phyloP scores from a whole-genome alignment of 2,888 invertebrate genomes.

The Lasioglossum leucozonium region DNA sequence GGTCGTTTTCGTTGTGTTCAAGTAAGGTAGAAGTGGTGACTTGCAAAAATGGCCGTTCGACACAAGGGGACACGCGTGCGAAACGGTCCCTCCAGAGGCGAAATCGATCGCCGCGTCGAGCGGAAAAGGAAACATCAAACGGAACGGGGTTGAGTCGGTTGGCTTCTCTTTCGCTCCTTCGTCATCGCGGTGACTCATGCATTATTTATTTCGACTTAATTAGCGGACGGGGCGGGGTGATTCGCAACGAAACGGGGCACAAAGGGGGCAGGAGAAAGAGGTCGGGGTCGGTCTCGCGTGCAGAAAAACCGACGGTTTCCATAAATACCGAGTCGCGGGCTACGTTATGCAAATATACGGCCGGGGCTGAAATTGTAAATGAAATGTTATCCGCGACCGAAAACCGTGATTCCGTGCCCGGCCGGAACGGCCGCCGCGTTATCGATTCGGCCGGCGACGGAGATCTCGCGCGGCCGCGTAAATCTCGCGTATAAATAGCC shows the following conservation, averaged over 20 bases:
- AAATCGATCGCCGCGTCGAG: conserved; percentile 45
- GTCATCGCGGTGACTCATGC: conserved; percentile 49
- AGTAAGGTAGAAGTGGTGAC: background rate
- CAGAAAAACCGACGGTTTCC: conserved; percentile 37
- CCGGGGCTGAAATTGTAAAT: conserved; percentile 22
- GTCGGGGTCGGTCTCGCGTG: background rate
- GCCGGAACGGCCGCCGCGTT: background rate
- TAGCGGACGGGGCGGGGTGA: conserved; percentile 16
- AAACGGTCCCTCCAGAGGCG: background rate
- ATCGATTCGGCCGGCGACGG: conserved; percentile 11
- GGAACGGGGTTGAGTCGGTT: conserved; percentile 47
- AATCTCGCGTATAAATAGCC: conserved; percentile 27
- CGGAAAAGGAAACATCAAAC: conserved; percentile 36
- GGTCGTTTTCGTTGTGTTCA: background rate
- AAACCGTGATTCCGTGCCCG: conserved; percentile 1
- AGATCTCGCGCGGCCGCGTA: conserved; percentile 7
- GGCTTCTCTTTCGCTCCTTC: background rate
- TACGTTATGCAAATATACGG: conserved; percentile 27
- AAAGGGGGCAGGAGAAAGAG: background rate
- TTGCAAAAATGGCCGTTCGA: background rate
- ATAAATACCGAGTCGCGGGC: conserved; percentile 31
- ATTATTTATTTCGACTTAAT: conserved; percentile 64
- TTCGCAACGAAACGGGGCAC: background rate
- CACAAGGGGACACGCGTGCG: background rate
- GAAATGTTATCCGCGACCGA: conserved; percentile 5